These are phyloP conservation scores for Neolamprologus caudopunctatus DNA, from an alignment of 2,113 vertebrate species.

Conservation along the genomic window DNA sequence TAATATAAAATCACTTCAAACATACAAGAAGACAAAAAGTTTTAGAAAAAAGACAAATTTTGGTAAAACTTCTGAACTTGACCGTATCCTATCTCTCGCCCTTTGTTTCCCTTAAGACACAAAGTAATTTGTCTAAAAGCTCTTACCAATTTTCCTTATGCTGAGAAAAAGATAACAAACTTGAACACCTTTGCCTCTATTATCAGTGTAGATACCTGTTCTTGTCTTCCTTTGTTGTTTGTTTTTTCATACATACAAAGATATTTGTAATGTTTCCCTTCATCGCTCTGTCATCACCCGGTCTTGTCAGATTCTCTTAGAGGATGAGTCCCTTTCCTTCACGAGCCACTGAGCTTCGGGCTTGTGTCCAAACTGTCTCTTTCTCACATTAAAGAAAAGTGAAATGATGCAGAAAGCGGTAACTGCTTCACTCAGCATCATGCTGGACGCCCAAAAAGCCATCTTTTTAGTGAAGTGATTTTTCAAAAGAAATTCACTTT, in stretches of 20 bases:
- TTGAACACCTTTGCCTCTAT: not conserved
- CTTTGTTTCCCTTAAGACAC: not conserved
- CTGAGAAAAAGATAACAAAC: not conserved
- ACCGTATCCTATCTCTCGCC: not conserved
- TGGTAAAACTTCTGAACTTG: not conserved
- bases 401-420: not conserved
- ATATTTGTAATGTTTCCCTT: not conserved
- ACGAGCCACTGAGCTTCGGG: accelerated
- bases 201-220: not conserved
- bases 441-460: accelerated
- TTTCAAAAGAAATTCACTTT: not conserved
- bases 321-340: not conserved
- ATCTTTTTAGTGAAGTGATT: not conserved
- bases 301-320: not conserved
- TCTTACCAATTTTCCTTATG: not conserved
- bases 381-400: not conserved
- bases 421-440: not conserved
- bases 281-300: not conserved
- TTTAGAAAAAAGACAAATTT: not conserved
- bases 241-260: not conserved
- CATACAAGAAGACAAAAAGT: not conserved
- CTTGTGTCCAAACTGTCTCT: not conserved
- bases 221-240: not conserved
- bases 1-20: not conserved
- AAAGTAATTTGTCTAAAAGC: not conserved